Conservation (phyloP, 2,797 vertebrate species). For the Onychomys arenicola region DNA sequence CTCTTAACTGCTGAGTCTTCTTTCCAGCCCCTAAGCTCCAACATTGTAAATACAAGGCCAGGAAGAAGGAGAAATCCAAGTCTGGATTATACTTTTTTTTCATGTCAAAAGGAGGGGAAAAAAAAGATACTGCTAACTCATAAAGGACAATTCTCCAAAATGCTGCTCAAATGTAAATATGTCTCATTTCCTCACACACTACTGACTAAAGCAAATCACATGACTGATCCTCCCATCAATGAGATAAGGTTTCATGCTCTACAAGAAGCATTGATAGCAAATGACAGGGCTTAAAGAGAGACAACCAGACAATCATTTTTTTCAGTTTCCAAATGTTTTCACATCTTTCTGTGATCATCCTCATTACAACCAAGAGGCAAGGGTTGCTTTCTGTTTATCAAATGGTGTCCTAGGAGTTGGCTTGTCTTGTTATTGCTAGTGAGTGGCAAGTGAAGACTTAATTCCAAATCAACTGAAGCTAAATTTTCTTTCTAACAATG, state of each 20-base stretch:
- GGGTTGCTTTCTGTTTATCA: background rate
- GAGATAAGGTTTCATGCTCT: background rate
- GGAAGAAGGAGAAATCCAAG: background rate
- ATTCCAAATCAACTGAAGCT: conserved; percentile 28
- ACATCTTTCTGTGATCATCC: conserved; percentile 32
- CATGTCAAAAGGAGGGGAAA: conserved; percentile 2
- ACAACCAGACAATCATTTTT: background rate
- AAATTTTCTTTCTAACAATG: background rate
- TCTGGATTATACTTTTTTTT: background rate
- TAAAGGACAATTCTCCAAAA: background rate
- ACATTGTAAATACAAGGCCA: background rate
- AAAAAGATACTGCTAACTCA: background rate
- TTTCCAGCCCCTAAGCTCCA: background rate
- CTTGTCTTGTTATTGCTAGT: background rate
- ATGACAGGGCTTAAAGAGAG: conserved; percentile 31
- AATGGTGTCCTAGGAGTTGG: background rate
- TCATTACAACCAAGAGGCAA: background rate
- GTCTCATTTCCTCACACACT: background rate
- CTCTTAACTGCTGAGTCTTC: background rate
- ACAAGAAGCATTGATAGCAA: background rate
- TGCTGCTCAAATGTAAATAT: background rate
- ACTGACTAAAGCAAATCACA: background rate
- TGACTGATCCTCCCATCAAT: background rate
- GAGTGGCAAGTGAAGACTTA: background rate
- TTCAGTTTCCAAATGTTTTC: conserved; percentile 26